A percentile compares a stretch with the other conserved stretches of the same genome.
Conservation (phyloP, 2,888 invertebrate genomes). For the Drosophila meridionalis region DNA sequence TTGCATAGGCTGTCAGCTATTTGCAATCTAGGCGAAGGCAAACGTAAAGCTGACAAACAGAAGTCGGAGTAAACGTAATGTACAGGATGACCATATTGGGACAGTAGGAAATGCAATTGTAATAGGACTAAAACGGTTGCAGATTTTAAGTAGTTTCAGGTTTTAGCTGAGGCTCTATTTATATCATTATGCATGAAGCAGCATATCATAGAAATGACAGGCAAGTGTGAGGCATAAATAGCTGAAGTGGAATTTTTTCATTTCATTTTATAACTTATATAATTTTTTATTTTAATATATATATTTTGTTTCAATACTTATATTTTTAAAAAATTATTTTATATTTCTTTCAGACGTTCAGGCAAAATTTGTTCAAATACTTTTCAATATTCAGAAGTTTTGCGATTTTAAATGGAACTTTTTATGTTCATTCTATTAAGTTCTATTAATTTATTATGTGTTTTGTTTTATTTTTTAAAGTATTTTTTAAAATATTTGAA, state of each 20-base stretch:
- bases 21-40: neutral
- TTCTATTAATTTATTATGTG: no score
- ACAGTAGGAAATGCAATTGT: neutral
- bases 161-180: neutral
- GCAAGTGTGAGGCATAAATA: neutral
- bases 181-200: neutral
- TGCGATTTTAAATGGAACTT: no score
- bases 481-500: no score
- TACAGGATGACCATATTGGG: neutral
- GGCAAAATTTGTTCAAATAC: no score
- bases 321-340: neutral
- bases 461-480: no score
- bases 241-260: neutral
- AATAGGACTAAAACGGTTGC: neutral
- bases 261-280: neutral
- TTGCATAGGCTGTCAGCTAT: constrained; percentile 28
- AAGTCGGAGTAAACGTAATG: neutral
- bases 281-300: neutral
- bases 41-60: neutral
- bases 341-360: no score
- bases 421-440: no score
- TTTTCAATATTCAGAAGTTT: no score
- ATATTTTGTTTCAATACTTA: neutral
- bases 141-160: neutral
- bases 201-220: neutral